Evolutionary conservation across 2,113 vertebrate species (phyloP).

Genomic region (Archilochus colubris): DNA sequence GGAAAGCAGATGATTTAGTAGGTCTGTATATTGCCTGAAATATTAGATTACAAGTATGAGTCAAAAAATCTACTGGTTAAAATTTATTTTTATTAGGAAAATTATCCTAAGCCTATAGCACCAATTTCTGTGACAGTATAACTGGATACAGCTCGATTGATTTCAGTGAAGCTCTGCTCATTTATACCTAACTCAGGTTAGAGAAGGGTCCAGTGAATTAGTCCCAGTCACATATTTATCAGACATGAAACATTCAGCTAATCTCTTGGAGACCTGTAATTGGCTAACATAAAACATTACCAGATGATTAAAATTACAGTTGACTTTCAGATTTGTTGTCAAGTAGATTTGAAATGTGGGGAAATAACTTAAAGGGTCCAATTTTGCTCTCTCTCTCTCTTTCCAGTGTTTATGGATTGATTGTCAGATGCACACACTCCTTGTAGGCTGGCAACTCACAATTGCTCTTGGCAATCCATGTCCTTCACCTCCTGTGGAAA

Average conservation of each 20-base stretch:
- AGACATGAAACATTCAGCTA: constrained; percentile 62
- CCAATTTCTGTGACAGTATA: constrained; percentile 55
- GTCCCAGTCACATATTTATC: constrained; percentile 63
- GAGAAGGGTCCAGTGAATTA: constrained; percentile 58
- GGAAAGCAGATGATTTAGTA: constrained; percentile 25
- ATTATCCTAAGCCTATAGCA: constrained; percentile 52
- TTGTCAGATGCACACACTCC: constrained; percentile 27
- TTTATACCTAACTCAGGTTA: constrained; percentile 46
- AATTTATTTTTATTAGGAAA: constrained; percentile 72
- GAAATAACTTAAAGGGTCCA: constrained; percentile 54
- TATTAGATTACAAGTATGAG: constrained; percentile 51
- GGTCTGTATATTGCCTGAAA: constrained; percentile 53
- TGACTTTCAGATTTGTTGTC: constrained; percentile 67
- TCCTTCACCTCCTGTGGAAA: constrained; percentile 48
- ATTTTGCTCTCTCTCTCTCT: not conserved
- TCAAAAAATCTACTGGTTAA: constrained; percentile 56
- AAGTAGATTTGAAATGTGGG: constrained; percentile 59
- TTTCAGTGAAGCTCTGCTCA: constrained; percentile 54
- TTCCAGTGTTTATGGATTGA: constrained; percentile 36
- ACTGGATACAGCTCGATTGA: constrained; percentile 50
- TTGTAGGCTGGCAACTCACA: not conserved
- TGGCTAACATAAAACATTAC: constrained; percentile 66
- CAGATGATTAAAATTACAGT: constrained; percentile 59
- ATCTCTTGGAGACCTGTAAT: constrained; percentile 51
- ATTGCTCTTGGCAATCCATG: not conserved